Evolutionary conservation across 2,888 invertebrate genomes (phyloP).

Genomic region (Sesamia inferens): DNA sequence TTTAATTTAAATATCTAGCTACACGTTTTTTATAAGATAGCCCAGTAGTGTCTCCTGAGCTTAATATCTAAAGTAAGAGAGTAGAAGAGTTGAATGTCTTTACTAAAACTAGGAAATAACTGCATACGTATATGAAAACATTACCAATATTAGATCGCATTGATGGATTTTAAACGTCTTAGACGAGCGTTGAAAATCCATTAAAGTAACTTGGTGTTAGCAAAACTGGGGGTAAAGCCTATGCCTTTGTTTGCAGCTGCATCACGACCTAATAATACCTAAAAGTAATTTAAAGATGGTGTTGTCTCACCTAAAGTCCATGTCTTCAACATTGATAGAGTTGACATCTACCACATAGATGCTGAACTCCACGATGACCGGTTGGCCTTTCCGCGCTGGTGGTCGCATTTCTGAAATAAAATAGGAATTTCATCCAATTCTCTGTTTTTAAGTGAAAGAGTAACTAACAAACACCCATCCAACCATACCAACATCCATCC

Average conservation of each 20-base stretch:
- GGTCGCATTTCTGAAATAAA: slow-evolving; percentile 92
- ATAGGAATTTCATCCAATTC: too few species aligned
- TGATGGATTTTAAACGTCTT: not conserved
- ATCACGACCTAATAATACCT: not conserved
- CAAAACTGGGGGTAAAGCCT: not conserved
- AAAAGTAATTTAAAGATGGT: not conserved
- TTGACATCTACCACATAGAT: slow-evolving; percentile 96
- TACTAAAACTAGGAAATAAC: not conserved
- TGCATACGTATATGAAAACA: not conserved
- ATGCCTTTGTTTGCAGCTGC: not conserved
- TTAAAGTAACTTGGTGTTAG: not conserved
- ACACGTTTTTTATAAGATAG: not conserved
- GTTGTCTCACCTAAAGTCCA: slow-evolving; percentile 94
- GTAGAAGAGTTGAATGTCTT: not conserved
- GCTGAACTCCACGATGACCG: slow-evolving; percentile 94
- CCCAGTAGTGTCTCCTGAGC: not conserved
- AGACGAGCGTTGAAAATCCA: not conserved
- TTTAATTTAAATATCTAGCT: too few species aligned
- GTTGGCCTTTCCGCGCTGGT: slow-evolving; percentile 92
- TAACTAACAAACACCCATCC: too few species aligned
- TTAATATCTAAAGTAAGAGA: not conserved
- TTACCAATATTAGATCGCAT: not conserved
- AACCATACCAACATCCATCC: too few species aligned
- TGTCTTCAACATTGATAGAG: slow-evolving; percentile 96
- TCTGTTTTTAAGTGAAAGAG: too few species aligned